Percentiles rank a stretch among this genome's conserved stretches.
Evolutionary conservation across 2,113 vertebrate genomes (phyloP).

Genomic region (Raja brachyura): DNA sequence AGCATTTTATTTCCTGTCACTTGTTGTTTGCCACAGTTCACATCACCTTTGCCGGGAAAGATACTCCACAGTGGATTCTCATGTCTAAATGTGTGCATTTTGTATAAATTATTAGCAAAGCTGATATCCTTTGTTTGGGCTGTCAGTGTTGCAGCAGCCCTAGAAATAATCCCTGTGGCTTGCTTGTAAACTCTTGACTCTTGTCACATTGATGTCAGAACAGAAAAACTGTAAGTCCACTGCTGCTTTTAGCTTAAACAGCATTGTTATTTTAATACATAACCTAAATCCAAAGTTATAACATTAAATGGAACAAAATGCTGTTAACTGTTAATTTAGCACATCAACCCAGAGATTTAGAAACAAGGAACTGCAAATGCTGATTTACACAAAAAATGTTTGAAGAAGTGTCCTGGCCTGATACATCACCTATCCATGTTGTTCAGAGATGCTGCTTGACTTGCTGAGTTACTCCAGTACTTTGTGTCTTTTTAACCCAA

Average conservation of each 20-base stretch:
- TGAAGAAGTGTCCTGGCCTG: too few species aligned
- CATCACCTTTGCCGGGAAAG: not conserved
- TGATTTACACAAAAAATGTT: too few species aligned
- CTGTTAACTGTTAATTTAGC: not conserved
- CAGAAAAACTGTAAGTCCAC: not conserved
- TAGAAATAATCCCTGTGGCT: slow-evolving; percentile 1
- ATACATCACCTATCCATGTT: too few species aligned
- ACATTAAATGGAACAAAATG: not conserved
- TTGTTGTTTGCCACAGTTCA: slow-evolving; percentile 31
- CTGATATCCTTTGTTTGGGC: slow-evolving; percentile 10
- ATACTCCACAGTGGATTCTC: not conserved
- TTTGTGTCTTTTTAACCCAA: too few species aligned
- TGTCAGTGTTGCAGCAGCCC: not conserved
- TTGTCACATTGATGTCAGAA: not conserved
- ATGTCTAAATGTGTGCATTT: not conserved
- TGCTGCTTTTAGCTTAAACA: not conserved
- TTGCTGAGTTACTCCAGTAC: too few species aligned
- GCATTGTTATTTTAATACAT: not conserved
- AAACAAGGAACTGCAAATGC: too few species aligned
- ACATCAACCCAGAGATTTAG: not conserved
- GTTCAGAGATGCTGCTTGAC: too few species aligned
- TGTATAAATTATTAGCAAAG: slow-evolving; percentile 27
- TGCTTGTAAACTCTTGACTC: not conserved
- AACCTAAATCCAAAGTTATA: not conserved
- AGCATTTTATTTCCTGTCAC: slow-evolving; percentile 11